These are phyloP conservation scores for Drosophila pseudoobscura DNA, from an alignment of 1,140 invertebrate species.

Conservation along the genomic window DNA sequence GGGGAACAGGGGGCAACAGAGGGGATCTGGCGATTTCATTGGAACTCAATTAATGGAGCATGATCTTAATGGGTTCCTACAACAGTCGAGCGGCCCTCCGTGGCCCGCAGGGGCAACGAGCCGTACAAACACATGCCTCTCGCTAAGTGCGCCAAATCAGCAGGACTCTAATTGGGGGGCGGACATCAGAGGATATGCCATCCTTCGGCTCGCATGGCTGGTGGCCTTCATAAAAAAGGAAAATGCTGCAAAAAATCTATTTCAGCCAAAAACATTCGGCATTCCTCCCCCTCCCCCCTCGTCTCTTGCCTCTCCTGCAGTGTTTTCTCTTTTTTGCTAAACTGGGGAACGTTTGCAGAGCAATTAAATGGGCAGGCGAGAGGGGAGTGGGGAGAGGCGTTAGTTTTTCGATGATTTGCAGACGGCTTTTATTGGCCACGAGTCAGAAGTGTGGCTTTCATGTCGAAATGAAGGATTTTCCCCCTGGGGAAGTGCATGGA, in stretches of 20 bases:
- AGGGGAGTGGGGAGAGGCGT: neutral
- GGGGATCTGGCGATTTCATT: constrained; percentile 63
- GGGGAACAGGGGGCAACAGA: too few relatives aligned
- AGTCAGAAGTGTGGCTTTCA: constrained; percentile 25
- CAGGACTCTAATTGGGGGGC: constrained; percentile 78
- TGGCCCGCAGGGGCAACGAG: constrained; percentile 23
- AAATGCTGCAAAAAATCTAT: constrained; percentile 32
- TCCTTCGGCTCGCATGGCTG: neutral
- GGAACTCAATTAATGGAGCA: constrained; percentile 81
- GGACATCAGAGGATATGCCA: constrained; percentile 22
- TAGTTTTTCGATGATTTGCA: constrained; percentile 33
- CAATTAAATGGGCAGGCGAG: constrained; percentile 48
- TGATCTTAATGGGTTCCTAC: constrained; percentile 80
- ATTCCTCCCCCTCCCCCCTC: neutral
- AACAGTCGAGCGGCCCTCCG: constrained; percentile 47
- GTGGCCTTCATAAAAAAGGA: constrained; percentile 22
- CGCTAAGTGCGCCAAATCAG: constrained; percentile 79
- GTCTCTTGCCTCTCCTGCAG: constrained; percentile 28
- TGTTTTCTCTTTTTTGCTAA: constrained; percentile 13
- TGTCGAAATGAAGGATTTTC: constrained; percentile 3
- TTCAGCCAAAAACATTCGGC: constrained; percentile 23
- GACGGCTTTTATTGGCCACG: constrained; percentile 23
- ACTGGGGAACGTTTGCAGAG: constrained; percentile 43
- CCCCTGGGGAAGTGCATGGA: neutral
- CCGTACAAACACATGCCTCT: constrained; percentile 58